A percentile compares a stretch with the other conserved stretches of the same genome.
Conservation (phyloP, 2,113 vertebrate genomes). For the Deroptyus accipitrinus region DNA sequence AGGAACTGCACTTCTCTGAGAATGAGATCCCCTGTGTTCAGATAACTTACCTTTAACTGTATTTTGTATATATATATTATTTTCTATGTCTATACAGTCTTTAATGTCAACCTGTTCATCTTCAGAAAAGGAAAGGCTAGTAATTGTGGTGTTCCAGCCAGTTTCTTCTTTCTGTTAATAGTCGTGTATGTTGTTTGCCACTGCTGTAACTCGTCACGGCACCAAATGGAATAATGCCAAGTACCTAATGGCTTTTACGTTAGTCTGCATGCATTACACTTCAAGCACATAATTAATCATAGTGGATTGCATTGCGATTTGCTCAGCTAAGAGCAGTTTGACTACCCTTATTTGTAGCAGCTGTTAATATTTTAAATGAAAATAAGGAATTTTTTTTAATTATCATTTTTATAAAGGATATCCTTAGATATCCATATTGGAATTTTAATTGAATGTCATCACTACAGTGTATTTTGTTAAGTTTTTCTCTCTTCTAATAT, state of each 20-base stretch:
- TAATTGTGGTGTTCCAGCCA: slow-evolving; percentile 15
- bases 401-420: background rate
- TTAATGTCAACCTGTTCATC: slow-evolving; percentile 12
- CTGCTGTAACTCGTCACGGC: background rate
- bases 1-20: background rate
- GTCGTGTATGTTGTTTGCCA: slow-evolving; percentile 27
- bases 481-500: background rate
- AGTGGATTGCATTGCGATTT: background rate
- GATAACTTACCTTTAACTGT: background rate
- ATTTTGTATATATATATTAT: background rate
- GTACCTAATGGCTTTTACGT: slow-evolving; percentile 33
- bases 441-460: slow-evolving; percentile 22
- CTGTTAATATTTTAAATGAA: slow-evolving; percentile 31
- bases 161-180: slow-evolving; percentile 24
- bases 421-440: background rate
- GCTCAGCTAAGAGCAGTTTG: background rate
- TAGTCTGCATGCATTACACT: slow-evolving; percentile 11
- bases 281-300: slow-evolving; percentile 34
- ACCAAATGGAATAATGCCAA: slow-evolving; percentile 41
- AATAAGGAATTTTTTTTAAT: background rate
- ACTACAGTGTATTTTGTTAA: background rate
- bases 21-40: background rate
- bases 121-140: slow-evolving; percentile 1
- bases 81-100: slow-evolving; percentile 7
- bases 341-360: background rate